Percentiles rank a stretch among this genome's conserved stretches.
Evolutionary conservation across 2,113 vertebrate genomes (phyloP).

Genomic region (Cichladusa arquata): DNA sequence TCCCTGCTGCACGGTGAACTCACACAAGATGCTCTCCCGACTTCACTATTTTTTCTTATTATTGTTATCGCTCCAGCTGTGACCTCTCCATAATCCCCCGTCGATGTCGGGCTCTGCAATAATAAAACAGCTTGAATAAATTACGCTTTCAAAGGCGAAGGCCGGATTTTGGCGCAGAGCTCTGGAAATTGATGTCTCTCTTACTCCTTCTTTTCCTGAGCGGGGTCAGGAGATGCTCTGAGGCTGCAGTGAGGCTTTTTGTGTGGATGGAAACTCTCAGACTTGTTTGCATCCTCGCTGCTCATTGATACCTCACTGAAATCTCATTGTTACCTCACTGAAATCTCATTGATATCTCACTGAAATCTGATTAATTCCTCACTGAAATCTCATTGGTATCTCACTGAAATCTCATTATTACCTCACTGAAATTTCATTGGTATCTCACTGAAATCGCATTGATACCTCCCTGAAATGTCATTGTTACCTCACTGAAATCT

Average conservation of each 20-base stretch:
- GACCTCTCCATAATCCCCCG: constrained; percentile 61
- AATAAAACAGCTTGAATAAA: constrained; percentile 72
- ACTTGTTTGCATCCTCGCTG: not conserved
- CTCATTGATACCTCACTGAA: not conserved
- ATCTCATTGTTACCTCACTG: no score
- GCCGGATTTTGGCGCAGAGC: constrained; percentile 59
- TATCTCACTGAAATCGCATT: not conserved
- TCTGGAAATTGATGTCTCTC: constrained; percentile 64
- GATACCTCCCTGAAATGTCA: no score
- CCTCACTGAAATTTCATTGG: not conserved
- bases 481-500: not conserved
- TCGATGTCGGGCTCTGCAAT: constrained; percentile 26
- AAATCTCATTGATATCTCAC: not conserved
- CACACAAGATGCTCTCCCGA: not conserved
- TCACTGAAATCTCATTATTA: not conserved
- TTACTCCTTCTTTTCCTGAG: constrained; percentile 39
- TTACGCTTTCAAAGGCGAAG: constrained; percentile 70
- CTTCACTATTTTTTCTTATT: constrained; percentile 51
- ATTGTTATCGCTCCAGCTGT: constrained; percentile 51
- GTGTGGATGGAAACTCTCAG: not conserved
- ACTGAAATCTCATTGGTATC: accelerated
- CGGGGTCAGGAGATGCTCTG: accelerated
- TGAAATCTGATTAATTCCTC: not conserved
- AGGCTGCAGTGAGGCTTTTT: not conserved
- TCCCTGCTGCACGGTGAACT: not conserved